A percentile compares a stretch with the other conserved stretches of the same genome.
Evolutionary conservation across 2,113 vertebrate species (phyloP).

Genomic region (Mus musculus): GRCm39 chr5:65412001-65412500

Average conservation of each 20-base stretch:
- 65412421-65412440: slow-evolving; percentile 98
- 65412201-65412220: not conserved
- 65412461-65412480: slow-evolving; percentile 98
- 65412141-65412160: not conserved
- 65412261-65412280: not conserved
- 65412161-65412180: not conserved
- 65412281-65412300: not conserved
- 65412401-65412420: slow-evolving; percentile 95
- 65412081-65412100: not conserved
- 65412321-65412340: not conserved
- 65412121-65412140: not conserved
- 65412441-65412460: slow-evolving; percentile 98
- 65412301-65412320: not conserved
- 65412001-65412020: not conserved
- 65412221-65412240: not conserved
- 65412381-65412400: slow-evolving; percentile 90
- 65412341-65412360: not conserved
- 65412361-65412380: not conserved
- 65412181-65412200: not conserved
- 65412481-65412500: slow-evolving; percentile 6
- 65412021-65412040: not conserved
- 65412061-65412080: not conserved
- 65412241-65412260: not conserved
- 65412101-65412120: not conserved
- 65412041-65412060: not conserved